Base-by-base conservation (phyloP, 2,888 invertebrate genomes). In the Orthosia gothica region DNA sequence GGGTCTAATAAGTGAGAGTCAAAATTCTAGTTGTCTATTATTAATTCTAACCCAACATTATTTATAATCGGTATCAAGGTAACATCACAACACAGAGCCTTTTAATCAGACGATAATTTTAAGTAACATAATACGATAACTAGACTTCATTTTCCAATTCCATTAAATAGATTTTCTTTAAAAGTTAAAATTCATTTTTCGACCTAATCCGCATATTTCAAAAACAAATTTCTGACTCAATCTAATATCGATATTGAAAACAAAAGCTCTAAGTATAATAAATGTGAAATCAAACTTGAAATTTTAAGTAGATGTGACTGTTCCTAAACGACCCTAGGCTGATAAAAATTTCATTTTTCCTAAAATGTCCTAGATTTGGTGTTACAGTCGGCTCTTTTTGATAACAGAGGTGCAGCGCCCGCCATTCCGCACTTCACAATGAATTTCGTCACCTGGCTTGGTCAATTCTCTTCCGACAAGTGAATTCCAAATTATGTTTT, bases 211-310 rank as follows among this genome's bases (percentile, higher is more conserved):
- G 58, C 26, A 65, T 69, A 71, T 72, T 82, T 67, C 54, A 15
- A 23, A 79, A 70, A 62, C 47, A 79, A 82, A 73, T n/a, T 82
- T 79, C 45, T 50, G 20, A 32, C 57, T 68, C 18, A 63, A 72
- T 69, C 32, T 71, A 74, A 74, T 74, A 79, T 83, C 20, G 61
- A 82, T 62, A 70, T 75, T 64, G 68, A 55, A 59, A 80, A 75
- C 74, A 72, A 74, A 67, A 81, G 79, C 18, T 59, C 61, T 66
- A 70, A 78, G 73, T 74, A 47, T 76, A 82, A 86, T 81, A 79
- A 88, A 87, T 83, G 78, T 84, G 68, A 88, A 87, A 89, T 89
- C 77, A 86, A 85, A 88, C 81, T 87, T 74, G 69, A 83, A 82
- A 84, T 82, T 82, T 83, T 82, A 86, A 87, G 83, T n/a, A n/a